Conservation (phyloP, 2,888 invertebrate species). For the Dioctria rufipes region DNA sequence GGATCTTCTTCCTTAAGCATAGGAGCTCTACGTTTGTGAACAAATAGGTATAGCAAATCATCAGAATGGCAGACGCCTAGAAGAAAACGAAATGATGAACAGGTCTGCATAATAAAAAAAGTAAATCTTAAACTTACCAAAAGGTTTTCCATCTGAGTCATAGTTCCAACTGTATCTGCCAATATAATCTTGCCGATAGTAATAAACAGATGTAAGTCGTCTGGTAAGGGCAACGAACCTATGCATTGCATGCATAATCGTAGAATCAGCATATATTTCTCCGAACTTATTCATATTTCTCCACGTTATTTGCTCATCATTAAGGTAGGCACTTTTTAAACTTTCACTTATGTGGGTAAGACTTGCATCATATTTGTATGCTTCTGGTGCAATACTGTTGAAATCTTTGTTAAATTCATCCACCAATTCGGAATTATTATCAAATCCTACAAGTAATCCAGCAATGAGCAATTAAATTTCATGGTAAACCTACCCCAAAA, state of each 20-base stretch:
- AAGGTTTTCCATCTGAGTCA: constrained; percentile 73
- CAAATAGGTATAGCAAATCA: constrained; percentile 73
- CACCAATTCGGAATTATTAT: background rate
- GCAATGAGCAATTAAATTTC: no score
- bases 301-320: background rate
- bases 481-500: no score
- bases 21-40: constrained; percentile 69
- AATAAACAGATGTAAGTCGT: constrained; percentile 75
- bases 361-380: constrained; percentile 64
- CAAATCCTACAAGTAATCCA: background rate
- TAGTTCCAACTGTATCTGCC: constrained; percentile 76
- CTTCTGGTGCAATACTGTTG: constrained; percentile 67
- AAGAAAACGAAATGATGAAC: no score
- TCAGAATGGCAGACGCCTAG: constrained; percentile 68
- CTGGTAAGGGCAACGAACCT: constrained; percentile 76
- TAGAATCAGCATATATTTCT: constrained; percentile 74
- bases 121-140: constrained; percentile 66
- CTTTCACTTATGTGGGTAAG: background rate
- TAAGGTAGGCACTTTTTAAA: constrained; percentile 20
- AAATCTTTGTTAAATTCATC: constrained; percentile 70
- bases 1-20: constrained; percentile 70
- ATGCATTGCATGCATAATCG: constrained; percentile 72
- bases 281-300: background rate
- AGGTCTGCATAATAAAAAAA: no score
- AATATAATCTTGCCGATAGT: constrained; percentile 76